Conservation (phyloP, 2,113 vertebrate genomes). For the Mystacornis crossleyi region DNA sequence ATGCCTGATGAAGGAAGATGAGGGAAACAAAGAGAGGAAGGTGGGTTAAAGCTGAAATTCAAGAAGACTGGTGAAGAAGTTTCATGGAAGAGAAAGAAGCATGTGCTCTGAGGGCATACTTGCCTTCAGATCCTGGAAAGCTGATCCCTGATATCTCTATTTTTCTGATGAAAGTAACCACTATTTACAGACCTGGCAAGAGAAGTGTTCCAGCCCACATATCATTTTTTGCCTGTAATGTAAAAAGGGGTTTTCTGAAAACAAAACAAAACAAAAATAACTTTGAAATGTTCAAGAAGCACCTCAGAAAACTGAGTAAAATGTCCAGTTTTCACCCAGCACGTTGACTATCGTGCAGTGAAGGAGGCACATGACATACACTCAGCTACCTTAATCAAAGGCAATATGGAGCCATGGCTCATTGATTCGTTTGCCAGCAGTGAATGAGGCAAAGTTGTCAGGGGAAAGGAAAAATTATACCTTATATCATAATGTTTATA, state of each 20-base stretch:
- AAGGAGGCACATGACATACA: neutral
- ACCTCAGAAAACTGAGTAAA: neutral
- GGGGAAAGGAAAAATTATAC: neutral
- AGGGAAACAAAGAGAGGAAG: neutral
- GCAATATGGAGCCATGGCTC: neutral
- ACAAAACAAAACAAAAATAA: neutral
- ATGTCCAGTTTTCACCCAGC: neutral
- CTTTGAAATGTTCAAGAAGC: neutral
- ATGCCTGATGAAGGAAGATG: neutral
- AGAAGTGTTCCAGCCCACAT: accelerated
- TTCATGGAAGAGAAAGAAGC: neutral
- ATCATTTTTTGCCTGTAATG: accelerated
- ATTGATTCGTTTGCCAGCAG: neutral
- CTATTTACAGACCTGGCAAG: neutral
- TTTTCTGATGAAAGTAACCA: neutral
- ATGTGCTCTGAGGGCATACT: neutral
- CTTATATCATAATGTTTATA: neutral
- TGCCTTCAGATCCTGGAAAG: neutral
- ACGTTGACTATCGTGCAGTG: neutral
- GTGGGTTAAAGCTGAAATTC: neutral
- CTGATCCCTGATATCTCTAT: neutral
- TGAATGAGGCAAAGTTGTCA: neutral
- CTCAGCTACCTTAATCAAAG: neutral
- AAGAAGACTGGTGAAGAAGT: neutral
- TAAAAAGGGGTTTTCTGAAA: neutral